These are phyloP conservation scores for Callipepla squamata DNA, from an alignment of 2,113 vertebrate genomes.

Conservation along the genomic window DNA sequence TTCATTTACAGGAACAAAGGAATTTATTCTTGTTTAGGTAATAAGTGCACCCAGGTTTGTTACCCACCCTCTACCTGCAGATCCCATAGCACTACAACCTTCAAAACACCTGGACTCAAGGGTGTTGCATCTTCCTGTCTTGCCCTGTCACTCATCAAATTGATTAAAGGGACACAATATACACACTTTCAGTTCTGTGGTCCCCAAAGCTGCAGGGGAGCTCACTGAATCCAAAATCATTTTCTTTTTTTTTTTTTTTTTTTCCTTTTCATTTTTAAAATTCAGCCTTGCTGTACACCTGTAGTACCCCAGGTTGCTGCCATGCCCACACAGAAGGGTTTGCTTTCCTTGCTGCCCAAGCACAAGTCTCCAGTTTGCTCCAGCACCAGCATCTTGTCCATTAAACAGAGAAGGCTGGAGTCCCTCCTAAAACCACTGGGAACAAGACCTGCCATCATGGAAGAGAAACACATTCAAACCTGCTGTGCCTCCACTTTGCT, in stretches of 20 bases:
- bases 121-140: neutral
- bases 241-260: too few relatives aligned
- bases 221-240: neutral
- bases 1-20: neutral
- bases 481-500: neutral
- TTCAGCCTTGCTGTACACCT: neutral
- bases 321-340: too few relatives aligned
- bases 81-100: neutral
- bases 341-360: neutral
- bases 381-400: neutral
- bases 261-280: too few relatives aligned
- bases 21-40: neutral
- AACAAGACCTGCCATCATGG: neutral
- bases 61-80: neutral
- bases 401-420: neutral
- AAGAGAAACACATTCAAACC: neutral
- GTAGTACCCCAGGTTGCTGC: too few relatives aligned
- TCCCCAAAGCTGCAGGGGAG: neutral
- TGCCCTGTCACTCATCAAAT: neutral
- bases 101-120: neutral
- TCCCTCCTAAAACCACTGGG: neutral
- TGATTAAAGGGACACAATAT: neutral
- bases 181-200: neutral
- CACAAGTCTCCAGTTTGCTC: neutral
- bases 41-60: fast-evolving